These are phyloP conservation scores for Biston betularia DNA, from an alignment of 2,888 invertebrate genomes.

Conservation along the genomic window DNA sequence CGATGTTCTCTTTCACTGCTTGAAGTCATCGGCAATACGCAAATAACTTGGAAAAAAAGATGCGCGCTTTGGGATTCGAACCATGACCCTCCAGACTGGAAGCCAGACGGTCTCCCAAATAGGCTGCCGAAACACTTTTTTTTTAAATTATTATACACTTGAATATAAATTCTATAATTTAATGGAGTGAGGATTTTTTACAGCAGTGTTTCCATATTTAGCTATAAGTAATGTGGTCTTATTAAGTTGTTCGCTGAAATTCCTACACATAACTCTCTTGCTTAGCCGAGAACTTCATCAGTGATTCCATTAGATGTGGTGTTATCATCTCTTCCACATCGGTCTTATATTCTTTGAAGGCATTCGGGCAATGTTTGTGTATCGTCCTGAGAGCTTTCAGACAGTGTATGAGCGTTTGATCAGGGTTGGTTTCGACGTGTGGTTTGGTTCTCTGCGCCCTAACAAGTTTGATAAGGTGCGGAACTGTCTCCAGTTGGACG, in stretches of 20 bases:
- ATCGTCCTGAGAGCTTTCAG: constrained; percentile 79
- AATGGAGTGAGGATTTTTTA: background rate
- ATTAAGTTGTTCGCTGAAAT: background rate
- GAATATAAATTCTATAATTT: too few relatives aligned
- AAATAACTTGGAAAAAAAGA: too few relatives aligned
- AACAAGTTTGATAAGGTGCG: constrained; percentile 89
- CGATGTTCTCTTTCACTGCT: too few relatives aligned
- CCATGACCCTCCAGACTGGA: too few relatives aligned
- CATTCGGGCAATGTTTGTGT: constrained; percentile 76
- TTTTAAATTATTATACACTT: too few relatives aligned
- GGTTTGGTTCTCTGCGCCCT: constrained; percentile 80
- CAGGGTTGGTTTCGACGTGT: constrained; percentile 70
- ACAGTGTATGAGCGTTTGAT: constrained; percentile 79
- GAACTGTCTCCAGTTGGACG: constrained; percentile 89
- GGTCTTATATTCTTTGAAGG: constrained; percentile 74
- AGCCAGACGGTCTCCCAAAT: too few relatives aligned
- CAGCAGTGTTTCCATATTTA: background rate
- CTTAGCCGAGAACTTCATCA: constrained; percentile 91
- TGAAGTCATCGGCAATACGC: too few relatives aligned
- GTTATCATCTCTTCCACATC: constrained; percentile 91
- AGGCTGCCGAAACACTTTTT: too few relatives aligned
- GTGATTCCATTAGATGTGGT: constrained; percentile 92
- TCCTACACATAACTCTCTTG: constrained; percentile 92
- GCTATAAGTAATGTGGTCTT: too few relatives aligned
- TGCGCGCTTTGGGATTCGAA: too few relatives aligned